These are phyloP conservation scores for Noctua fimbriata DNA, from an alignment of 2,888 invertebrate genomes.

Conservation along the genomic window DNA sequence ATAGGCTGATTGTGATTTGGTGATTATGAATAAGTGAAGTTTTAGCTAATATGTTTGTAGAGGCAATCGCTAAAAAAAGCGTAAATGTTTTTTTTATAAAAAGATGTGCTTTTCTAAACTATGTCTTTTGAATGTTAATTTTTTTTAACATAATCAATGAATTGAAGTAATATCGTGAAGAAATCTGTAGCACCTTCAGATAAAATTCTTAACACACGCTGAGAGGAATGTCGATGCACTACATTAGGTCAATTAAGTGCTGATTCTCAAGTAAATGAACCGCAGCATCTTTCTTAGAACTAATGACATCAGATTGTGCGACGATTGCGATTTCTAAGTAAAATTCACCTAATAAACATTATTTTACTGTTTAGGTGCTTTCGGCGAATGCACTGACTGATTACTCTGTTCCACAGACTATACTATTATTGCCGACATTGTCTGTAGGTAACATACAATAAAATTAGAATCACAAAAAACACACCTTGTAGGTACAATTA, in stretches of 20 bases:
- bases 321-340: neutral
- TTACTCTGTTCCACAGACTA: neutral
- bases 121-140: neutral
- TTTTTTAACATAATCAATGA: neutral
- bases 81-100: too few relatives aligned
- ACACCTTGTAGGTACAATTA: neutral
- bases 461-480: neutral
- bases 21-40: too few relatives aligned
- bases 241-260: conserved; percentile 43
- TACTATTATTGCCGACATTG: neutral
- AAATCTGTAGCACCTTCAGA: neutral
- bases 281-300: conserved; percentile 46
- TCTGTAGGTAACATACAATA: neutral
- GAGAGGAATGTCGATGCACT: neutral
- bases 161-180: neutral
- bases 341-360: conserved; percentile 2
- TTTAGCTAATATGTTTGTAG: too few relatives aligned
- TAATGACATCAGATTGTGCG: conserved; percentile 23
- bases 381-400: neutral
- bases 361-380: conserved; percentile 6
- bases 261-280: conserved; percentile 18
- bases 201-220: neutral
- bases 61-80: too few relatives aligned
- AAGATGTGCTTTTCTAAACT: neutral
- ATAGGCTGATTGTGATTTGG: too few relatives aligned